Conservation (phyloP, 2,113 vertebrate species). For the Nycticorax nycticorax region DNA sequence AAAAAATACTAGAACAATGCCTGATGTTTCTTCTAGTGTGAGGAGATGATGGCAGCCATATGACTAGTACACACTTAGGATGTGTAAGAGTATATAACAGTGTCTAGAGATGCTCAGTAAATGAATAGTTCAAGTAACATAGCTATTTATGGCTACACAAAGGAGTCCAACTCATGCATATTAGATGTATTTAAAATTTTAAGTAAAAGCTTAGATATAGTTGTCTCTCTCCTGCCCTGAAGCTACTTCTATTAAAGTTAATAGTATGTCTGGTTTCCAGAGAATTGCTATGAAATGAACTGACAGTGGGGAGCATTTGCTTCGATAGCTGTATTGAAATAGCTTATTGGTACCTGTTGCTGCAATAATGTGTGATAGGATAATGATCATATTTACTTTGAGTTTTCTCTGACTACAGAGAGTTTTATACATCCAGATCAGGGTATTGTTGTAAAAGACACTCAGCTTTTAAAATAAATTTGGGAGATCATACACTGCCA, state of each 20-base stretch:
- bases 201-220: not conserved
- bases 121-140: not conserved
- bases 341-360: not conserved
- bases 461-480: not conserved
- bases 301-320: not conserved
- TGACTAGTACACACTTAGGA: not conserved
- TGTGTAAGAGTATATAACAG: not conserved
- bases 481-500: not conserved
- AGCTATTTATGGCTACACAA: not conserved
- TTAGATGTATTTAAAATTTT: not conserved
- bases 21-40: not conserved
- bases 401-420: not conserved
- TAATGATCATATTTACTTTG: not conserved
- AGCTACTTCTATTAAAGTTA: not conserved
- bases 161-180: not conserved
- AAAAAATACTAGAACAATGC: not conserved
- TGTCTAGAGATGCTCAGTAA: not conserved
- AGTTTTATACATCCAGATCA: not conserved
- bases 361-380: not conserved
- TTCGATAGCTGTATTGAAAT: not conserved
- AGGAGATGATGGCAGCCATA: not conserved
- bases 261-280: not conserved
- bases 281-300: not conserved
- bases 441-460: not conserved
- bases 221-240: not conserved